phyloP scores from a whole-genome alignment of 2,797 vertebrate genomes.

The Sus cebifrons region DNA sequence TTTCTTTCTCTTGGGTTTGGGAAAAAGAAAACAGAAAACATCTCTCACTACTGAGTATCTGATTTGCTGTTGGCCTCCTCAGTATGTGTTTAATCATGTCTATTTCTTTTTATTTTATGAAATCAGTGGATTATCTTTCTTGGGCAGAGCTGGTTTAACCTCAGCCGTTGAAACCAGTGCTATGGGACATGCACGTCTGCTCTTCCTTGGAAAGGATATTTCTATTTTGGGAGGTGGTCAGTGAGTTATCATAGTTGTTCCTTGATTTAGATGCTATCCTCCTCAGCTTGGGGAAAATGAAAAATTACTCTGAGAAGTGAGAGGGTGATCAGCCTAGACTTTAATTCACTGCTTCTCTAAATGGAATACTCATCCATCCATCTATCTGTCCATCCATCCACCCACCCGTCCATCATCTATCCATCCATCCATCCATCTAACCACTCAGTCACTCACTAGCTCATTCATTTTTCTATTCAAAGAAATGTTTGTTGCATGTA shows the following conservation, averaged over 20 bases:
- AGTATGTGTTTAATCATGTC: background rate
- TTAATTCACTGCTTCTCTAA: background rate
- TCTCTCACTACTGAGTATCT: background rate
- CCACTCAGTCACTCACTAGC: too few species aligned
- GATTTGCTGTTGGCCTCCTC: background rate
- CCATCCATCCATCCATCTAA: background rate
- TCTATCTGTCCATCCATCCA: background rate
- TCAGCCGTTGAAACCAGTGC: background rate
- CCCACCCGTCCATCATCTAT: background rate
- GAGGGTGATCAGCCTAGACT: background rate
- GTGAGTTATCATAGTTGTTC: background rate
- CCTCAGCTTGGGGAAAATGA: background rate
- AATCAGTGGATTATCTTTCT: background rate
- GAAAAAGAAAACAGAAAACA: background rate
- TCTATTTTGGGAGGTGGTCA: background rate
- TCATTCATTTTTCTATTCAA: background rate
- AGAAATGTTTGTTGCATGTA: background rate
- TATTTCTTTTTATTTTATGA: background rate
- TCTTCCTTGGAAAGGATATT: background rate
- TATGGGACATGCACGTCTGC: accelerated
- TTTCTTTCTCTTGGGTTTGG: background rate
- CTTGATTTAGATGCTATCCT: background rate
- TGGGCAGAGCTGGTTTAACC: background rate
- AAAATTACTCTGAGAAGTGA: background rate
- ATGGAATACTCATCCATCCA: background rate